Percentiles rank a stretch among this genome's conserved stretches.
Conservation (phyloP, 2,888 invertebrate species). For the Harpalus rubripes region DNA sequence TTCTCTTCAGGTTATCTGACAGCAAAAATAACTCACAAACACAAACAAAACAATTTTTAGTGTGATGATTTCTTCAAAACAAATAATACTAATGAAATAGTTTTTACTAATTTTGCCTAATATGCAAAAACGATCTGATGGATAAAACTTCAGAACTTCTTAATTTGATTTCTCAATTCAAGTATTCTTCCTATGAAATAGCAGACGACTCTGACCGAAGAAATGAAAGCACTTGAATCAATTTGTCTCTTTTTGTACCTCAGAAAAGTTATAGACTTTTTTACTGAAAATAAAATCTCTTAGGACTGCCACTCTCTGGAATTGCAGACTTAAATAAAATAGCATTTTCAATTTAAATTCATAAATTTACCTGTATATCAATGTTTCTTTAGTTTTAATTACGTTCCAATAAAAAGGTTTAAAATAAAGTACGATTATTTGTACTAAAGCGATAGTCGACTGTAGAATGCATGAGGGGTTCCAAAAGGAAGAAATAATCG, state of each 20-base stretch:
- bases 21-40: slow-evolving; percentile 22
- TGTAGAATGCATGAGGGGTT: too few species aligned
- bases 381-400: too few species aligned
- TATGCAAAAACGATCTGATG: slow-evolving; percentile 13
- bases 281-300: too few species aligned
- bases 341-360: too few species aligned
- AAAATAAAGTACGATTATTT: too few species aligned
- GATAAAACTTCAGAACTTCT: neutral
- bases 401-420: too few species aligned
- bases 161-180: slow-evolving; percentile 13
- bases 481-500: too few species aligned
- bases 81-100: neutral
- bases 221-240: slow-evolving; percentile 3
- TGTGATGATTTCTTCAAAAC: neutral
- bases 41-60: neutral
- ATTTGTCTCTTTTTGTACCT: neutral
- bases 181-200: neutral
- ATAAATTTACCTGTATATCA: too few species aligned
- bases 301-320: too few species aligned
- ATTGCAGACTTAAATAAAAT: too few species aligned
- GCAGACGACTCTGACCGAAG: neutral
- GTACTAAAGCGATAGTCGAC: too few species aligned
- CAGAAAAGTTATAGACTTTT: neutral
- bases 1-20: slow-evolving; percentile 13
- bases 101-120: slow-evolving; percentile 12